A percentile compares a stretch with the other conserved stretches of the same genome.
Evolutionary conservation across 1,140 invertebrate species (phyloP).

Genomic region (Amyelois transitella): DNA sequence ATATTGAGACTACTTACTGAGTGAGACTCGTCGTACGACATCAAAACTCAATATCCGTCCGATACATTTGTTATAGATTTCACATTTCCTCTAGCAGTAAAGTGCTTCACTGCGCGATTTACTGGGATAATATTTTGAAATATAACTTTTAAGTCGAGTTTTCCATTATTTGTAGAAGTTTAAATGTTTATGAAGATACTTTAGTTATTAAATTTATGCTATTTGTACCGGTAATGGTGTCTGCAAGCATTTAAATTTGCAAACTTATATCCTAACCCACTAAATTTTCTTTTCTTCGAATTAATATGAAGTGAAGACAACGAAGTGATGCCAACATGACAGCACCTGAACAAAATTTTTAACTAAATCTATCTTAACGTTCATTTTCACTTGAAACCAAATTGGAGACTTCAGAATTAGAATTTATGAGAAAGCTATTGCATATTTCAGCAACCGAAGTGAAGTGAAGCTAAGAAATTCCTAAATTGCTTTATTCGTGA

Average conservation of each 20-base stretch:
- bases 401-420: not conserved
- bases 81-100: conserved; percentile 42
- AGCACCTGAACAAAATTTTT: too few relatives aligned
- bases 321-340: too few relatives aligned
- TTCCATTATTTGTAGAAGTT: conserved; percentile 41
- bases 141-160: conserved; percentile 38
- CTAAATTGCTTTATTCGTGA: conserved; percentile 2
- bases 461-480: not conserved
- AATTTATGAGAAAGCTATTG: not conserved
- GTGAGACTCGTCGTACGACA: conserved; percentile 50
- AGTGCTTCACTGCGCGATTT: conserved; percentile 37
- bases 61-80: conserved; percentile 58
- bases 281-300: too few relatives aligned
- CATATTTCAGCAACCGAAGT: not conserved
- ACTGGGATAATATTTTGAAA: conserved; percentile 46
- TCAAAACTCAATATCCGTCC: conserved; percentile 61
- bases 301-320: too few relatives aligned
- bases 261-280: not conserved
- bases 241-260: too few relatives aligned
- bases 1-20: too few relatives aligned
- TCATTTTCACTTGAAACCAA: not conserved
- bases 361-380: too few relatives aligned
- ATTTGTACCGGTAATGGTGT: conserved; percentile 14
- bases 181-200: conserved; percentile 36
- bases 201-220: conserved; percentile 10